Evolutionary conservation across 2,797 vertebrate genomes (phyloP).

Genomic region (Rallus crepitans): DNA sequence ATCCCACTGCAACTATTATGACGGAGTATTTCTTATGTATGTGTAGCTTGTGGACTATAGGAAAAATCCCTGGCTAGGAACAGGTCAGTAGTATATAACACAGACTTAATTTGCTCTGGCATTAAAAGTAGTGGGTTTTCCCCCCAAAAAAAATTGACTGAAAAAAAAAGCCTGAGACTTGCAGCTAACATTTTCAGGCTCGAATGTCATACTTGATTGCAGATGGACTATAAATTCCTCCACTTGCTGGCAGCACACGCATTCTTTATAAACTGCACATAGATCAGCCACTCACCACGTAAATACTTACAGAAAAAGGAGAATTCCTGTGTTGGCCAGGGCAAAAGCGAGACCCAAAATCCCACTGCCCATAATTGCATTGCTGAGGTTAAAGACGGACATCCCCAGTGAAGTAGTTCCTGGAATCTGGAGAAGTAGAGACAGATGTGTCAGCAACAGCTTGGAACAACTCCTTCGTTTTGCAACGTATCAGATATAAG

Average conservation of each 20-base stretch:
- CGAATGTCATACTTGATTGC: not conserved
- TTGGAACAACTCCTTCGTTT: not conserved
- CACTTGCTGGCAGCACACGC: not conserved
- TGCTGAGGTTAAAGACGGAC: slow-evolving; percentile 85
- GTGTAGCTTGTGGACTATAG: not conserved
- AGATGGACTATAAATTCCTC: not conserved
- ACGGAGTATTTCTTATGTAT: not conserved
- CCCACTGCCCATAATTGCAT: slow-evolving; percentile 86
- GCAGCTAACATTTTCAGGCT: not conserved
- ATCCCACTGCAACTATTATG: not conserved
- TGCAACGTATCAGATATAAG: not conserved
- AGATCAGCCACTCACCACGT: not conserved
- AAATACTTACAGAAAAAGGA: slow-evolving; percentile 84
- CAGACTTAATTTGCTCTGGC: not conserved
- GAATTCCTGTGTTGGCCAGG: slow-evolving; percentile 84
- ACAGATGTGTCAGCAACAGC: not conserved
- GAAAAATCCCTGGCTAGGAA: not conserved
- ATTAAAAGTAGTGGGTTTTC: not conserved
- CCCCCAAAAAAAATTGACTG: rapidly evolving
- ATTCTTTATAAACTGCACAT: not conserved
- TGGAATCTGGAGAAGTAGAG: slow-evolving; percentile 74
- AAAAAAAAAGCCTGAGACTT: not conserved
- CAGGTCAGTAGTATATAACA: not conserved
- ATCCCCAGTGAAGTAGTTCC: slow-evolving; percentile 83
- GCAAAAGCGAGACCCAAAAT: slow-evolving; percentile 85